These are phyloP conservation scores for Parapristionchus giblindavisi DNA, from an alignment of 2,888 invertebrate species.

Conservation along the genomic window DNA sequence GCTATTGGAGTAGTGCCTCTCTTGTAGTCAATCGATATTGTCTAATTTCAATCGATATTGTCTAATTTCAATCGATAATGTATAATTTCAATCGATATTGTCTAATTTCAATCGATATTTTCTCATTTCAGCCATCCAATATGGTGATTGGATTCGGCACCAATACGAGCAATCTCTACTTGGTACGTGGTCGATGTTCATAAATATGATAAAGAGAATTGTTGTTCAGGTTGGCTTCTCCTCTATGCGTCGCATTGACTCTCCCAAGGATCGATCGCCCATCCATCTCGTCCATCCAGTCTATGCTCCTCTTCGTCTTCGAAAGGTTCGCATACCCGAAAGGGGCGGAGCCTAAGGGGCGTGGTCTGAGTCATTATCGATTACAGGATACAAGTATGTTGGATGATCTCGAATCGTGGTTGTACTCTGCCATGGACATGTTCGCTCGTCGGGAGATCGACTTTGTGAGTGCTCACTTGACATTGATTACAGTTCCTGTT, in stretches of 20 bases:
- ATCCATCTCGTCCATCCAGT: slow-evolving; percentile 6
- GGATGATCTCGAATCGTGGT: slow-evolving; percentile 27
- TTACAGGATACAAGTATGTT: slow-evolving; percentile 8
- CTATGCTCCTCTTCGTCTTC: not conserved
- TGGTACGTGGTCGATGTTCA: not conserved
- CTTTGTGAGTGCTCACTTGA: not conserved
- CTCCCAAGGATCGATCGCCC: not conserved
- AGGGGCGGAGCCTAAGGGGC: not conserved
- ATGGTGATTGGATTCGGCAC: slow-evolving; percentile 15
- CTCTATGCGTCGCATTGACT: not conserved
- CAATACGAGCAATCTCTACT: slow-evolving; percentile 19
- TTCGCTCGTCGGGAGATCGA: slow-evolving; percentile 4
- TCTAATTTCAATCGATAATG: too few species aligned
- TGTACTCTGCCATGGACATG: slow-evolving; percentile 9
- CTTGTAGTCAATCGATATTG: too few species aligned
- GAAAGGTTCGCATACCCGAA: slow-evolving; percentile 3
- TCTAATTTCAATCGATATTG: too few species aligned
- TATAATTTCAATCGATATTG: too few species aligned
- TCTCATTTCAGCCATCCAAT: slow-evolving; percentile 16
- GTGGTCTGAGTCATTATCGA: too few species aligned
- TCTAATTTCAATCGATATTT: too few species aligned
- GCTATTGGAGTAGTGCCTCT: too few species aligned
- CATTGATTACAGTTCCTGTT: not conserved
- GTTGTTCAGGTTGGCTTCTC: slow-evolving; percentile 9
- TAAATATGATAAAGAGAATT: not conserved